phyloP scores from a whole-genome alignment of 2,888 invertebrate species.

The Sarcophaga caerulescens region DNA sequence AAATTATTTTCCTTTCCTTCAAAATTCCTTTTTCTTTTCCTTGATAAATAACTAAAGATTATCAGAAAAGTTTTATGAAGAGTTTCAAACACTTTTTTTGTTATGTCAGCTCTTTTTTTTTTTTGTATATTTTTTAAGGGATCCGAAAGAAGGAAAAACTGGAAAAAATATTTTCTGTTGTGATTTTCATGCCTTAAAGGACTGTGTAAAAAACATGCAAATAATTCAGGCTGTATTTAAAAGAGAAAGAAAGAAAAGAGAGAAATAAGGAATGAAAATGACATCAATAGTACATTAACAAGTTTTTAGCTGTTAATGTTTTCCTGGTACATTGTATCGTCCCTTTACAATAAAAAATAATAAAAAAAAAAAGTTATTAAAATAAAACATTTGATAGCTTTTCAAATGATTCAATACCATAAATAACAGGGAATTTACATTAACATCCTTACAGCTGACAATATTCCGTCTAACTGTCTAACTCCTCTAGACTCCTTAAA shows the following conservation, averaged over 20 bases:
- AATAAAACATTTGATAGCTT: slow-evolving; percentile 28
- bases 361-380: slow-evolving; percentile 35
- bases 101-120: slow-evolving; percentile 2
- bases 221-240: slow-evolving; percentile 20
- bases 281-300: slow-evolving; percentile 62
- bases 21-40: background rate
- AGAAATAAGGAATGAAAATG: background rate
- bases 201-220: slow-evolving; percentile 9
- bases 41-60: slow-evolving; percentile 49
- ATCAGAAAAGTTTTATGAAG: slow-evolving; percentile 37
- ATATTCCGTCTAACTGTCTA: slow-evolving; percentile 17
- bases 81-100: slow-evolving; percentile 43
- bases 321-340: slow-evolving; percentile 20
- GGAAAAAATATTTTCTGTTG: slow-evolving; percentile 11
- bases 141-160: slow-evolving; percentile 4
- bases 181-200: slow-evolving; percentile 52
- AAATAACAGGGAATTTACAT: slow-evolving; percentile 59
- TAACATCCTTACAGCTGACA: slow-evolving; percentile 54
- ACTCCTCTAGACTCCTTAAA: slow-evolving; percentile 21
- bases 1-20: slow-evolving; percentile 1
- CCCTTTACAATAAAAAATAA: background rate
- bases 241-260: background rate
- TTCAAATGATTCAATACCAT: slow-evolving; percentile 45
- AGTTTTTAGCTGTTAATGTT: slow-evolving; percentile 63
- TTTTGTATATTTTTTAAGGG: background rate